Percentiles rank a stretch among this genome's conserved stretches.
These are phyloP conservation scores for Catamblyrhynchus diadema DNA, from an alignment of 2,797 vertebrate species.

Conservation along the genomic window DNA sequence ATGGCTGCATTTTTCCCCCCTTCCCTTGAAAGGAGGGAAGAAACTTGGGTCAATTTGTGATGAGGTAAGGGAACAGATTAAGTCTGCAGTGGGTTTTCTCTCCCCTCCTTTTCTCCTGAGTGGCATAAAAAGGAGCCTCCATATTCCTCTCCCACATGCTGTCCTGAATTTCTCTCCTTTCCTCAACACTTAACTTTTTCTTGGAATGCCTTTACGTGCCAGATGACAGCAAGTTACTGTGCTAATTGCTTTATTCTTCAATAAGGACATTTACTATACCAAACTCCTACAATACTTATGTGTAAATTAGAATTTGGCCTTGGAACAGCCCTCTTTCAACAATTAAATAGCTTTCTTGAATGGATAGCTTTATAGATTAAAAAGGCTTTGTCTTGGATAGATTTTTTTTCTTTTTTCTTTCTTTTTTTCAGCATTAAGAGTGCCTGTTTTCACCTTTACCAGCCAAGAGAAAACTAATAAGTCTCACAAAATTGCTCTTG, in stretches of 20 bases:
- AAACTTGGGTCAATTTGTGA: conserved; percentile 40
- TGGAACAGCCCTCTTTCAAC: conserved; percentile 65
- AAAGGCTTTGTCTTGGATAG: not conserved
- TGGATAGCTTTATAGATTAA: conserved; percentile 26
- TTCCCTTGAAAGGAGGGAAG: not conserved
- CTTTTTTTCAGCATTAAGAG: not conserved
- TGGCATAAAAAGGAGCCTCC: conserved; percentile 73
- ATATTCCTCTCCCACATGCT: conserved; percentile 78
- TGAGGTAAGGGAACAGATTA: conserved; percentile 69
- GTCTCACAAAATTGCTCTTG: not conserved
- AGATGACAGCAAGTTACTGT: conserved; percentile 77
- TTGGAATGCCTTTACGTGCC: conserved; percentile 76
- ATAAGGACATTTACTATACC: conserved; percentile 75
- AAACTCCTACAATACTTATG: conserved; percentile 75
- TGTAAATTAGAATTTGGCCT: conserved; percentile 72
- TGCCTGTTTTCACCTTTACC: not conserved
- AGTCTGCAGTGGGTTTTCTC: conserved; percentile 68
- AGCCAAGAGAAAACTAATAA: not conserved
- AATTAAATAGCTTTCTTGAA: conserved; percentile 45
- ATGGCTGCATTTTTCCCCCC: fast-evolving
- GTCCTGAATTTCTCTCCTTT: conserved; percentile 80
- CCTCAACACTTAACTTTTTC: conserved; percentile 78
- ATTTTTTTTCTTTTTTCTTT: not conserved
- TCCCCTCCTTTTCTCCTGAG: conserved; percentile 65
- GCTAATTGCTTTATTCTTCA: conserved; percentile 77